Conservation (phyloP, 2,113 vertebrate genomes). For the Pica pica region DNA sequence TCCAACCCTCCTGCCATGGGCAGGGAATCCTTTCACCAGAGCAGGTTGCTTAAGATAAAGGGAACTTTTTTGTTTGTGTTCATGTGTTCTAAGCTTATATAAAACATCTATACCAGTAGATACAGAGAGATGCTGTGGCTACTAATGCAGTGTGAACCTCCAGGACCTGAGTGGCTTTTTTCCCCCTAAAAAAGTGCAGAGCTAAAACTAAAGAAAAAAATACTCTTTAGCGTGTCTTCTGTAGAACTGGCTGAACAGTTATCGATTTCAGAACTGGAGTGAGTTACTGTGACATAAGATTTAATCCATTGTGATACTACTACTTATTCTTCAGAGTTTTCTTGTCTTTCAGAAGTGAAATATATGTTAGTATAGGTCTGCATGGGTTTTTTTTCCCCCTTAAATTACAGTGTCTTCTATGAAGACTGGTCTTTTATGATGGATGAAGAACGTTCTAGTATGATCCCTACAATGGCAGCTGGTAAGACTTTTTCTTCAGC, state of each 20-base stretch:
- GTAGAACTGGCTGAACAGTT: neutral
- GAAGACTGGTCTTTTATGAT: constrained; percentile 97
- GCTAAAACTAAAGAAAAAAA: neutral
- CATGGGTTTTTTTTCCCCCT: neutral
- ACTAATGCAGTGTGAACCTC: neutral
- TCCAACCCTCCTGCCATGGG: neutral
- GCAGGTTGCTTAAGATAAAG: neutral
- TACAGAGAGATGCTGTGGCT: neutral
- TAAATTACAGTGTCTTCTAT: constrained; percentile 84
- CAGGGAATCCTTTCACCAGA: neutral
- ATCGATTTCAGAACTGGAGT: neutral
- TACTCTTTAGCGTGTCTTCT: neutral
- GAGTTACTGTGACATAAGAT: neutral
- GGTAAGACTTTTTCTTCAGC: constrained; percentile 72
- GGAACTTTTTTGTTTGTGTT: neutral
- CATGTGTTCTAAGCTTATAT: neutral
- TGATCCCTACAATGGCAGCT: constrained; percentile 97
- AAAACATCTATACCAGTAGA: neutral
- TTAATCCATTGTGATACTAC: neutral
- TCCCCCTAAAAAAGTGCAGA: neutral
- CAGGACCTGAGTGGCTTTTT: neutral
- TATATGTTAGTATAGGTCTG: neutral
- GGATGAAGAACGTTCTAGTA: constrained; percentile 94
- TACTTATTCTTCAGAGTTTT: neutral
- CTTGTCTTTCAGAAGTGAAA: neutral